Conservation (phyloP, 2,113 vertebrate genomes). For the Spheniscus mendiculus region DNA sequence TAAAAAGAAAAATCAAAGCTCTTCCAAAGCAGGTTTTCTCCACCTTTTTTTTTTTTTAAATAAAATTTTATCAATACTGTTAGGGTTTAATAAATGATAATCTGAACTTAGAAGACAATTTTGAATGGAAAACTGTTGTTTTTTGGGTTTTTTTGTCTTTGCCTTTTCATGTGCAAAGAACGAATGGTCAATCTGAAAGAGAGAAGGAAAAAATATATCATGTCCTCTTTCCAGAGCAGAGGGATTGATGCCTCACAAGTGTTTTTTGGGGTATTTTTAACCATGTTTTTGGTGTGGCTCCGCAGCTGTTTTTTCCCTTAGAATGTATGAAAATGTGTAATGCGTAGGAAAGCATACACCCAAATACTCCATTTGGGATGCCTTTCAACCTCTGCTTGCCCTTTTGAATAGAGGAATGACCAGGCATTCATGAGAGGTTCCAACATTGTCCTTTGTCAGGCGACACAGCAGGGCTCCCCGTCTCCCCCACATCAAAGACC, state of each 20-base stretch:
- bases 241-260: background rate
- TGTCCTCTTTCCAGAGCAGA: background rate
- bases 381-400: background rate
- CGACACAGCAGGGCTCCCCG: accelerated
- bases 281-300: background rate
- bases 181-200: background rate
- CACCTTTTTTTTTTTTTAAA: too few relatives aligned
- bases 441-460: background rate
- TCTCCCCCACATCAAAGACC: background rate
- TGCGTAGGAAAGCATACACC: background rate
- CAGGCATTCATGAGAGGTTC: background rate
- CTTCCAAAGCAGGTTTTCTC: background rate
- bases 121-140: background rate
- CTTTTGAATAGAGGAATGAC: background rate
- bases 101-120: background rate
- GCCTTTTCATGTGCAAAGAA: background rate
- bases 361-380: background rate
- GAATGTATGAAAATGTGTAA: background rate
- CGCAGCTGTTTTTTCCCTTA: accelerated
- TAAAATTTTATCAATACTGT: background rate
- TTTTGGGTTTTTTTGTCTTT: background rate
- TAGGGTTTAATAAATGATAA: background rate
- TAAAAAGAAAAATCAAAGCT: background rate
- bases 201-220: background rate
- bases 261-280: background rate